These are phyloP conservation scores for Caenorhabditis sulstoni DNA, from an alignment of 2,888 invertebrate species.

Conservation along the genomic window DNA sequence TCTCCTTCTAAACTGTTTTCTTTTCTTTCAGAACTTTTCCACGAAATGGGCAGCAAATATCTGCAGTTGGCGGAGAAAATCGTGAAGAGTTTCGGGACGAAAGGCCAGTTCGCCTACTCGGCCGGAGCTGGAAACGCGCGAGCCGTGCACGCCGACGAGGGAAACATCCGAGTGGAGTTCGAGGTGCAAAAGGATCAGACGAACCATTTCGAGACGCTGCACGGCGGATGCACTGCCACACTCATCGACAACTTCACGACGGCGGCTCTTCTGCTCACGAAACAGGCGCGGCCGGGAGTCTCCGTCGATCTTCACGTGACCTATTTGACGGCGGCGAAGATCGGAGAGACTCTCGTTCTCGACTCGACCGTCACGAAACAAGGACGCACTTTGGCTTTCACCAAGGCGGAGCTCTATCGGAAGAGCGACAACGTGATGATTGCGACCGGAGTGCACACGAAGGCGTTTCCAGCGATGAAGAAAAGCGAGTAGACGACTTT, in stretches of 20 bases:
- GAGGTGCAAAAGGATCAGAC: conserved; percentile 73
- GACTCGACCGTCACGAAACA: conserved; percentile 88
- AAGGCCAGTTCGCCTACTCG: conserved; percentile 26
- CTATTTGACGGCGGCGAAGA: conserved; percentile 88
- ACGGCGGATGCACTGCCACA: conserved; percentile 77
- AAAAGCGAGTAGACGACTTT: conserved; percentile 13
- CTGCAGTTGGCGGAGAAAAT: conserved; percentile 46
- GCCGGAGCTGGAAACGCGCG: conserved; percentile 45
- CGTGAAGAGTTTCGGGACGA: conserved; percentile 28
- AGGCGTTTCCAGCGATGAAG: conserved; percentile 81
- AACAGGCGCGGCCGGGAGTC: conserved; percentile 85
- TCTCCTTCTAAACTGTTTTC: not conserved
- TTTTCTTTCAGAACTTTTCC: not conserved
- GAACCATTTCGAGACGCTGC: conserved; percentile 71
- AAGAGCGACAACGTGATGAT: conserved; percentile 87
- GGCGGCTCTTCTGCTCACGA: conserved; percentile 77
- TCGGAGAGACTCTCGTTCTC: conserved; percentile 88
- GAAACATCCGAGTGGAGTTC: conserved; percentile 73
- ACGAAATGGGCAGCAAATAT: conserved; percentile 22
- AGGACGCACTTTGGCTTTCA: conserved; percentile 83
- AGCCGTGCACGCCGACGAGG: conserved; percentile 70
- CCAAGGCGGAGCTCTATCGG: conserved; percentile 86
- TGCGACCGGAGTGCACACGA: conserved; percentile 90
- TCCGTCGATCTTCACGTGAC: conserved; percentile 89
- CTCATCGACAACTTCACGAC: conserved; percentile 78